These are phyloP conservation scores for Probaryconus sp. DNA, from an alignment of 1,140 invertebrate genomes.

Conservation along the genomic window DNA sequence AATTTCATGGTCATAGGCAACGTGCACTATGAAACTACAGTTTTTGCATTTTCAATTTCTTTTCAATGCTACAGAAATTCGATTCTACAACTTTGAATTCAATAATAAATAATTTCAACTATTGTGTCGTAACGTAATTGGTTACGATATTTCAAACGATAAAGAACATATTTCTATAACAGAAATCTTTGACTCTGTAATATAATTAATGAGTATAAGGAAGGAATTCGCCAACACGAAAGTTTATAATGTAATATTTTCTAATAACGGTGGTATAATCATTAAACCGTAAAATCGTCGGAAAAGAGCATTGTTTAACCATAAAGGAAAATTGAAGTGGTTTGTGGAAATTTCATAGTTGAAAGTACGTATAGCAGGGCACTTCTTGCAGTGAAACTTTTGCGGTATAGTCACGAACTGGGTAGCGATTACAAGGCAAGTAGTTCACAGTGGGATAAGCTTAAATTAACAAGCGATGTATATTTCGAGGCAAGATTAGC, in stretches of 20 bases:
- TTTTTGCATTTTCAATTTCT: conserved; percentile 13
- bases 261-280: too few species aligned
- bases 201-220: too few species aligned
- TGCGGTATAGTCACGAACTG: conserved; percentile 10
- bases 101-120: too few species aligned
- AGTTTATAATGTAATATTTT: too few species aligned
- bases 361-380: conserved; percentile 16
- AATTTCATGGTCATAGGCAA: conserved; percentile 64
- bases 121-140: too few species aligned
- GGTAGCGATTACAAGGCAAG: conserved; percentile 1
- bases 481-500: conserved; percentile 65
- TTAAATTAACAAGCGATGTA: conserved; percentile 65
- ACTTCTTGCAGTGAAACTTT: conserved; percentile 12
- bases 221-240: too few species aligned
- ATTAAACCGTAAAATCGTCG: too few species aligned
- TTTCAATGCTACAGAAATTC: too few species aligned
- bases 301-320: not conserved
- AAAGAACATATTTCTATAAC: too few species aligned
- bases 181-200: too few species aligned
- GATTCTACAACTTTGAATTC: too few species aligned
- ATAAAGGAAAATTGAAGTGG: not conserved
- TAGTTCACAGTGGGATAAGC: conserved; percentile 57
- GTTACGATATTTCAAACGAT: too few species aligned
- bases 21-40: conserved; percentile 46
- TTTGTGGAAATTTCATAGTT: conserved; percentile 17